These are phyloP conservation scores for Perccottus glenii DNA, from an alignment of 2,113 vertebrate species.

Conservation along the genomic window DNA sequence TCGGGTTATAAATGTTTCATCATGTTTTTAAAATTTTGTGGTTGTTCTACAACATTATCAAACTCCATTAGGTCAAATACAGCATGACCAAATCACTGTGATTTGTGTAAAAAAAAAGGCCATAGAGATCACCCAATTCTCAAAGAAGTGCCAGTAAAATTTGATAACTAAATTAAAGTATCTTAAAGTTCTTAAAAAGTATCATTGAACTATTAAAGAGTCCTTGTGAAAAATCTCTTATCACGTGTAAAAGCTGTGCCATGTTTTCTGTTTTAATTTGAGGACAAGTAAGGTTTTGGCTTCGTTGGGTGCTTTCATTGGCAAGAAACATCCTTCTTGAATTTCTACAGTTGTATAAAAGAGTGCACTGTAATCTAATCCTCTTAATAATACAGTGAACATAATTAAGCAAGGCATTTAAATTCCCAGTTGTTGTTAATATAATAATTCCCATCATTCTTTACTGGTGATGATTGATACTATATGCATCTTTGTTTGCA, in stretches of 20 bases:
- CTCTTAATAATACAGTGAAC: constrained; percentile 13
- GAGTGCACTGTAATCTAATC: constrained; percentile 23
- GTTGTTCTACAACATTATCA: too few relatives aligned
- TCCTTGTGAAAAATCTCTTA: constrained; percentile 44
- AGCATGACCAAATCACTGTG: too few relatives aligned
- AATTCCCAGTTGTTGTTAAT: background rate
- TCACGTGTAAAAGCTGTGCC: constrained; percentile 27
- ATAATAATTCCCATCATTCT: constrained; percentile 11
- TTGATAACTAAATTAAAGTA: too few relatives aligned
- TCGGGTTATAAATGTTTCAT: too few relatives aligned
- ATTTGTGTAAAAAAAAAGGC: too few relatives aligned
- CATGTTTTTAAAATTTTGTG: too few relatives aligned
- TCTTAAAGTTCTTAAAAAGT: too few relatives aligned
- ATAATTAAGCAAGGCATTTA: constrained; percentile 1
- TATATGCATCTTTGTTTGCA: background rate
- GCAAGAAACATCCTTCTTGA: constrained; percentile 27
- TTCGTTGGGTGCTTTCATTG: constrained; percentile 27
- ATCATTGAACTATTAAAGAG: too few relatives aligned
- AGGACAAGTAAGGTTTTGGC: constrained; percentile 7
- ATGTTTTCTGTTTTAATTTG: constrained; percentile 46
- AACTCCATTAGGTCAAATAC: too few relatives aligned
- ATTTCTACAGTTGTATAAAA: constrained; percentile 14
- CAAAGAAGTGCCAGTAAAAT: too few relatives aligned
- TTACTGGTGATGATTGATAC: constrained; percentile 20
- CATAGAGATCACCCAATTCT: too few relatives aligned